These are phyloP conservation scores for Rhinatrema bivittatum DNA, from an alignment of 2,797 vertebrate species.

Conservation along the genomic window DNA sequence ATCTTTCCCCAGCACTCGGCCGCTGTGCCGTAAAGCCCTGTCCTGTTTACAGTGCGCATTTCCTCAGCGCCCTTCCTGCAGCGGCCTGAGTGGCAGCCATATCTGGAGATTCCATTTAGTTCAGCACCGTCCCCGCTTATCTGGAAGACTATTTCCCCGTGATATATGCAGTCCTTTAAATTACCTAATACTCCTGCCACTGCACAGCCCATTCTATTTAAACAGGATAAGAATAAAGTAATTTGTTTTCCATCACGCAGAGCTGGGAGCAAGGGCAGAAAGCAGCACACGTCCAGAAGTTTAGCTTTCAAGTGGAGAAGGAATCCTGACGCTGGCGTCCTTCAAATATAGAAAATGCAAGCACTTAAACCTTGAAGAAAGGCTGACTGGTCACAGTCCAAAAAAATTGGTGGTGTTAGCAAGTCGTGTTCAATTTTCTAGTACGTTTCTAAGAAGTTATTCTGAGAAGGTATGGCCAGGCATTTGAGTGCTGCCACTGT, in stretches of 20 bases:
- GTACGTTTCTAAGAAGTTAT: too few relatives aligned
- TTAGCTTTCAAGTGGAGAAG: too few relatives aligned
- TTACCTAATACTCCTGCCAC: neutral
- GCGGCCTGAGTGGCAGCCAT: neutral
- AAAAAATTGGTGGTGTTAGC: too few relatives aligned
- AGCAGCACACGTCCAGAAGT: too few relatives aligned
- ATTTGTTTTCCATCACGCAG: neutral
- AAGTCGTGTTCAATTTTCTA: too few relatives aligned
- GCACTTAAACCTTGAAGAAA: too few relatives aligned
- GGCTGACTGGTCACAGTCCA: too few relatives aligned
- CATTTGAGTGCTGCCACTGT: too few relatives aligned
- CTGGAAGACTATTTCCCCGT: neutral
- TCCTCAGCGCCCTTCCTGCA: neutral
- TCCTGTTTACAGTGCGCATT: too few relatives aligned
- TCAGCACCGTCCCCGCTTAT: neutral
- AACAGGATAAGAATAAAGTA: neutral
- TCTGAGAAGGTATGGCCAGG: too few relatives aligned
- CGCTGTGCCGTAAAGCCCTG: too few relatives aligned
- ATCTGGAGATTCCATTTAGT: neutral
- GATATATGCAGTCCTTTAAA: neutral
- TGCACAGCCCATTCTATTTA: neutral
- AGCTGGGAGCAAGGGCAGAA: neutral
- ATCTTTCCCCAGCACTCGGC: neutral
- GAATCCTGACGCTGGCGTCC: too few relatives aligned
- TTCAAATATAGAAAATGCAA: fast-evolving